These are phyloP conservation scores for Physeter macrocephalus DNA, from an alignment of 2,113 vertebrate species.

Conservation along the genomic window DNA sequence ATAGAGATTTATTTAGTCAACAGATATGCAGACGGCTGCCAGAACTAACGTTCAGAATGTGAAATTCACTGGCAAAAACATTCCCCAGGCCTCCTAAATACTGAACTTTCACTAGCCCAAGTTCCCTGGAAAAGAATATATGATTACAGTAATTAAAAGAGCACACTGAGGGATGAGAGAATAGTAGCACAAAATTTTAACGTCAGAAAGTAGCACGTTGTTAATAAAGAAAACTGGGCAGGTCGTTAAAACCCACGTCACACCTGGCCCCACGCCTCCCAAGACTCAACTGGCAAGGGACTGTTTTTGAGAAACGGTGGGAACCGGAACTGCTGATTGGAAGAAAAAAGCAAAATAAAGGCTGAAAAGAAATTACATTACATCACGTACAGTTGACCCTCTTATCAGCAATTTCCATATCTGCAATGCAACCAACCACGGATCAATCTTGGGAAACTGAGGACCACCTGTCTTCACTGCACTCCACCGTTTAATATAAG, in stretches of 20 bases:
- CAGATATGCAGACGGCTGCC: not conserved
- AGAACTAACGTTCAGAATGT: fast-evolving
- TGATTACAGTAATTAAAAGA: not conserved
- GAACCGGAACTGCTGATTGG: not conserved
- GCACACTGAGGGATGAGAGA: not conserved
- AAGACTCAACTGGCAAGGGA: not conserved
- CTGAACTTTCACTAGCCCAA: not conserved
- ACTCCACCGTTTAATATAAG: not conserved
- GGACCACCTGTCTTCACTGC: fast-evolving
- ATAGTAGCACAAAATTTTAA: not conserved
- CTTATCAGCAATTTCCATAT: not conserved
- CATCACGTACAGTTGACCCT: not conserved
- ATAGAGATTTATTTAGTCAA: not conserved
- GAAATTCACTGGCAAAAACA: not conserved
- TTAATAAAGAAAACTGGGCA: not conserved
- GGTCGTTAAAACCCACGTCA: fast-evolving
- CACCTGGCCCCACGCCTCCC: not conserved
- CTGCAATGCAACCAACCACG: not conserved
- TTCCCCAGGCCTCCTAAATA: not conserved
- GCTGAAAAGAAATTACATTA: not conserved
- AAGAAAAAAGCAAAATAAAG: not conserved
- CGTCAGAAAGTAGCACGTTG: not conserved
- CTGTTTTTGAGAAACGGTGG: not conserved
- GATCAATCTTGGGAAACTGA: not conserved
- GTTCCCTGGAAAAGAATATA: not conserved